Conservation (phyloP, 2,797 vertebrate species). For the Halcyon leucocephala region DNA sequence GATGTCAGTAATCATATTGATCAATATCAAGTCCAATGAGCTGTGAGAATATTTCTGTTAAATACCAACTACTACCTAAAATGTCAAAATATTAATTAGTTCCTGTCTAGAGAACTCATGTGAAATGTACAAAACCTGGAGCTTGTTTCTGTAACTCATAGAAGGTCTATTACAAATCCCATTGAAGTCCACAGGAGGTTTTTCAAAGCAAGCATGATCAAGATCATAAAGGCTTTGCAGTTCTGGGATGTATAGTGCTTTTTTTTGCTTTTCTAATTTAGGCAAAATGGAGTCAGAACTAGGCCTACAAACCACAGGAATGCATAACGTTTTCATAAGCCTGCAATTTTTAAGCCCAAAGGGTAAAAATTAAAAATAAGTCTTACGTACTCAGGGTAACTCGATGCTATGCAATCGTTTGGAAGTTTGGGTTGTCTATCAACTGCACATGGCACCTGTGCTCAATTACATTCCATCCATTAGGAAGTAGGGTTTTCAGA, state of each 20-base stretch:
- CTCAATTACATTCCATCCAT: neutral
- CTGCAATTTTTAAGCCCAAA: neutral
- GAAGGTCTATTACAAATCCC: neutral
- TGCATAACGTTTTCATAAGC: rapidly evolving
- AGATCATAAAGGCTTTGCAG: neutral
- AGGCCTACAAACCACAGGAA: neutral
- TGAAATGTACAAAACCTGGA: neutral
- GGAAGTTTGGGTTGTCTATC: neutral
- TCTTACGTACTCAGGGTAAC: neutral
- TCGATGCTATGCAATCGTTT: neutral
- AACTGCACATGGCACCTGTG: neutral
- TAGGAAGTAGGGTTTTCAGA: constrained; percentile 6
- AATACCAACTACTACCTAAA: neutral
- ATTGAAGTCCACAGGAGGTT: neutral
- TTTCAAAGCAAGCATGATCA: neutral
- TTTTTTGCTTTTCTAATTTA: neutral
- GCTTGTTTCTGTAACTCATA: neutral
- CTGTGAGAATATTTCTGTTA: constrained; percentile 6
- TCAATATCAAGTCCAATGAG: neutral
- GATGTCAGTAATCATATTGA: neutral
- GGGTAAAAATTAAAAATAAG: neutral
- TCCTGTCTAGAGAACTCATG: neutral
- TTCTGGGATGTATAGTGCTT: neutral
- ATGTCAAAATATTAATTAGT: constrained; percentile 28
- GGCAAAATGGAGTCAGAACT: neutral